Base-by-base conservation (phyloP, 2,888 invertebrate genomes). In the Marasmarcha lunaedactyla region DNA sequence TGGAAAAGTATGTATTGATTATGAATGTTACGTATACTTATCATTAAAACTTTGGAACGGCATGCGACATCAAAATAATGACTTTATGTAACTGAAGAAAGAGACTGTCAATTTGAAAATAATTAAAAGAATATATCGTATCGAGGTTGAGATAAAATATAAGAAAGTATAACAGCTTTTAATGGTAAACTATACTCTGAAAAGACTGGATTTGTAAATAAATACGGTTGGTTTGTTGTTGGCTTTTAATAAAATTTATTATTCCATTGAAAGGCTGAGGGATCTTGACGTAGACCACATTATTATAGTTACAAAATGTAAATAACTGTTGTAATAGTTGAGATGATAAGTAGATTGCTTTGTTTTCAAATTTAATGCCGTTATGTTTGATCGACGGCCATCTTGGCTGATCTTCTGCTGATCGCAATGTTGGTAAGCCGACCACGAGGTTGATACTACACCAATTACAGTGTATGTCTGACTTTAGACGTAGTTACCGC, bases 261-360 rank as follows among this genome's bases (percentile, higher is more conserved):
- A 50, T 51, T 50, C 49, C 43, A 57, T 60, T 51, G 59, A 61
- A 66, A 66, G 63, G 63, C 67, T 69, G 70, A 55, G 54, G 52
- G 47, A 55, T 53, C 54, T 57, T 20, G 20, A 54, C 55, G 51
- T 62, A 48, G 56, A 51, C 46, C 49, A 55, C 48, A 46, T 51
- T 47, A 48, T 30, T 20, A n/a, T 59, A 57, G 54, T 47, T 56
- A 58, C 45, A 48, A 55, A 57, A 55, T 69, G 65, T 71, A 71
- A 63, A 66, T 69, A 69, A 56, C 51, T 60, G 57, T 65, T 60
- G 52, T 58, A 58, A 52, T 55, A 52, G 47, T 51, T 46, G 45
- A 44, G 42, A 52, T 49, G 48, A 50, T 55, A 51, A 47, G 48
- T 62, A 63, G 58, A 49, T 54, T 47, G 63, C 64, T 68, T 63